Conservation (phyloP, 2,113 vertebrate genomes). For the Montifringilla adamsi region DNA sequence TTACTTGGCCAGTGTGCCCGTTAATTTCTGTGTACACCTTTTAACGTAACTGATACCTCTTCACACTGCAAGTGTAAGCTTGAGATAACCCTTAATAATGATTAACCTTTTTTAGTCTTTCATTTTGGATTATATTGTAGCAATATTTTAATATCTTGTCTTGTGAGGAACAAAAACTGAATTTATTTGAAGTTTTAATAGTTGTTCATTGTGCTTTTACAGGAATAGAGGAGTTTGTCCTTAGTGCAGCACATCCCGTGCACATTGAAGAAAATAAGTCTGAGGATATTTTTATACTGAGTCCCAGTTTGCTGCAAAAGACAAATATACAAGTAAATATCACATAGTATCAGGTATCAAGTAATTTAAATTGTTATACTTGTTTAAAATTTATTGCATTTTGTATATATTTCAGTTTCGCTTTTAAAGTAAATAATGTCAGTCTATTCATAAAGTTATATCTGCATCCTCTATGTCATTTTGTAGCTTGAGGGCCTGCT, state of each 20-base stretch:
- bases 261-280: slow-evolving; percentile 68
- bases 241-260: slow-evolving; percentile 72
- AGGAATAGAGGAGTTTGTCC: slow-evolving; percentile 80
- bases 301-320: slow-evolving; percentile 79
- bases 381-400: background rate
- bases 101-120: background rate
- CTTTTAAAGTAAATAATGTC: background rate
- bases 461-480: background rate
- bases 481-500: background rate
- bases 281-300: slow-evolving; percentile 83
- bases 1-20: background rate
- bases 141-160: background rate
- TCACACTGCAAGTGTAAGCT: background rate
- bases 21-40: background rate
- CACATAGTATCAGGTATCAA: slow-evolving; percentile 64
- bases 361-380: slow-evolving; percentile 29
- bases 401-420: background rate
- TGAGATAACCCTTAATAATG: background rate
- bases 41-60: background rate
- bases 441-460: background rate
- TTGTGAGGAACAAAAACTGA: background rate
- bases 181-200: background rate
- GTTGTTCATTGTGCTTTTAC: slow-evolving; percentile 34
- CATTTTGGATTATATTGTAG: background rate
- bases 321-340: slow-evolving; percentile 86